These are phyloP conservation scores for Saturnia pavonia DNA, from an alignment of 2,888 invertebrate genomes.

Conservation along the genomic window DNA sequence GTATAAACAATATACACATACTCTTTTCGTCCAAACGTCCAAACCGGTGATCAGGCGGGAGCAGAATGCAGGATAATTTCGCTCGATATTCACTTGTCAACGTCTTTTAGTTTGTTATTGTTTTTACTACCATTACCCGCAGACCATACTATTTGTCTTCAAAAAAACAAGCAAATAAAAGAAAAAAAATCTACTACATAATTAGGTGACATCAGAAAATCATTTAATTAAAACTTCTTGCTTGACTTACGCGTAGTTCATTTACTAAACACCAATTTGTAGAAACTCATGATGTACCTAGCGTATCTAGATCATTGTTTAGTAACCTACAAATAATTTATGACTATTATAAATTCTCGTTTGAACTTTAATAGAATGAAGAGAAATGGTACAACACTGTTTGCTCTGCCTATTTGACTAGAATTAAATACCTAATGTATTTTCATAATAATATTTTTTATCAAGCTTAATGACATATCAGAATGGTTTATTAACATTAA, in stretches of 20 bases:
- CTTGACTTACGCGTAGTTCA: neutral
- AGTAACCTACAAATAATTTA: neutral
- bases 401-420: neutral
- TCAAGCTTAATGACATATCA: too few species aligned
- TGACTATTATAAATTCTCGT: neutral
- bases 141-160: neutral
- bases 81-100: too few species aligned
- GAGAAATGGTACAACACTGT: neutral
- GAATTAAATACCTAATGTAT: too few species aligned
- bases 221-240: neutral
- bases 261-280: neutral
- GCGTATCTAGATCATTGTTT: neutral
- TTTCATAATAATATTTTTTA: too few species aligned
- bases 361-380: neutral
- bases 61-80: too few species aligned
- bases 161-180: neutral
- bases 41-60: too few species aligned
- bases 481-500: too few species aligned
- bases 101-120: too few species aligned
- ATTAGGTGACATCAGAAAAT: neutral
- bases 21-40: too few species aligned
- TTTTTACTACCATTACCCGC: too few species aligned
- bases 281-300: neutral
- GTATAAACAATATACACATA: too few species aligned
- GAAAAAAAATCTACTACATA: neutral